Conservation (phyloP, 2,113 vertebrate genomes). For the Gymnobelideus leadbeateri region DNA sequence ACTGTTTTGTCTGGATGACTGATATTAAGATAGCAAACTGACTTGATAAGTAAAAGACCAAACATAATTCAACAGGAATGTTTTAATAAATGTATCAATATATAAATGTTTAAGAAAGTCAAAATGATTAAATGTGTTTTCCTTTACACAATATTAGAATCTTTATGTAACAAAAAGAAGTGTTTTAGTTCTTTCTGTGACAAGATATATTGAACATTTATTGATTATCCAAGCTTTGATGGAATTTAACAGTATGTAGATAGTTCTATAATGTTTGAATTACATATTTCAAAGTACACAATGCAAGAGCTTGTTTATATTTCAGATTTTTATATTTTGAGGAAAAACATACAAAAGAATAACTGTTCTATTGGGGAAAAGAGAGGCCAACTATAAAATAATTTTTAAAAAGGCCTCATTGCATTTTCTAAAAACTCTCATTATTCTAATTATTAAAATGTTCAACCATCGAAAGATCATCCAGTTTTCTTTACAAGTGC, state of each 20-base stretch:
- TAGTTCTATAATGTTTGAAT: constrained; percentile 88
- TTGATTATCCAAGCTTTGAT: constrained; percentile 87
- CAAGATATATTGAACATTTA: constrained; percentile 90
- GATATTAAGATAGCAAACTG: constrained; percentile 86
- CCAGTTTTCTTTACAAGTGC: too few species aligned
- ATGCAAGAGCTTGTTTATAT: constrained; percentile 94
- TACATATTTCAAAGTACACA: constrained; percentile 85
- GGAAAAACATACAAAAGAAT: too few species aligned
- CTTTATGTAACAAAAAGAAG: constrained; percentile 86
- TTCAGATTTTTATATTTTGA: constrained; percentile 96
- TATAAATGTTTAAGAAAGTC: constrained; percentile 82
- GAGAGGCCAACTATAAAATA: too few species aligned
- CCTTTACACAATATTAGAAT: constrained; percentile 88
- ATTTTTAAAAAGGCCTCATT: too few species aligned
- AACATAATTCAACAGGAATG: constrained; percentile 87
- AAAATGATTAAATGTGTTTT: constrained; percentile 86
- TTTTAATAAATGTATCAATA: too few species aligned
- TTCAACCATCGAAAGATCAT: too few species aligned
- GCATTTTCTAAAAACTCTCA: too few species aligned
- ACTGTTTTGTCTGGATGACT: constrained; percentile 86
- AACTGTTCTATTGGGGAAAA: too few species aligned
- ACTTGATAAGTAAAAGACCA: constrained; percentile 89
- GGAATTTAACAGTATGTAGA: constrained; percentile 73
- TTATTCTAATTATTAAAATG: too few species aligned
- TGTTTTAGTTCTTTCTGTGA: constrained; percentile 89